These are phyloP conservation scores for Aulostomus chinensis DNA, from an alignment of 2,797 vertebrate species.

Conservation along the genomic window DNA sequence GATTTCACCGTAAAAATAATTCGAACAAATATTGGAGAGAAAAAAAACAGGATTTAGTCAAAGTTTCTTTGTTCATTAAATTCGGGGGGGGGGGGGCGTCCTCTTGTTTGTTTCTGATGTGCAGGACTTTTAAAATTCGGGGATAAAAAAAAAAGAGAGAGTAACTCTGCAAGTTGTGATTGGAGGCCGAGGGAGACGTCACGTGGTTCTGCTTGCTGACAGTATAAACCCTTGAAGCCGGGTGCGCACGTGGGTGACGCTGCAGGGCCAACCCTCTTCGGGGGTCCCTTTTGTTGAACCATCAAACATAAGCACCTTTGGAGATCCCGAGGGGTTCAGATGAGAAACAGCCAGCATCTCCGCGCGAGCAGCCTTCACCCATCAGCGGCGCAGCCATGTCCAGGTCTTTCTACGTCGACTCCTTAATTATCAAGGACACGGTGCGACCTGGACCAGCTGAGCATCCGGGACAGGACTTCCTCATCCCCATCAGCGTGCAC, in stretches of 20 bases:
- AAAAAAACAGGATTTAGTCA: too few relatives aligned
- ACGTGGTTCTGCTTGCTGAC: slow-evolving; percentile 89
- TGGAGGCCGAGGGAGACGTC: slow-evolving; percentile 83
- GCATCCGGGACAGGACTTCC: slow-evolving; percentile 89
- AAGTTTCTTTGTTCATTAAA: too few relatives aligned
- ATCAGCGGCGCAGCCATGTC: slow-evolving; percentile 83
- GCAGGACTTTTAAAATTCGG: slow-evolving; percentile 24
- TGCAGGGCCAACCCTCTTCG: slow-evolving; percentile 93
- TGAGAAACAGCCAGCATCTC: slow-evolving; percentile 66
- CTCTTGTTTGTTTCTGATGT: neutral
- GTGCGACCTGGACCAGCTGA: slow-evolving; percentile 84
- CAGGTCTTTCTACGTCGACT: slow-evolving; percentile 99
- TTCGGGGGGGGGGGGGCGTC: too few relatives aligned
- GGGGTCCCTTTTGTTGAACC: slow-evolving; percentile 96
- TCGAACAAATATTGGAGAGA: too few relatives aligned
- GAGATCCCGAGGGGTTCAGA: slow-evolving; percentile 83
- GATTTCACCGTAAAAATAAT: too few relatives aligned
- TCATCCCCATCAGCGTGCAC: slow-evolving; percentile 93
- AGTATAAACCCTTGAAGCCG: slow-evolving; percentile 84
- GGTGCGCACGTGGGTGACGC: slow-evolving; percentile 92
- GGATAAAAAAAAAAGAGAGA: slow-evolving; percentile 54
- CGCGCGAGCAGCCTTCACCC: slow-evolving; percentile 43
- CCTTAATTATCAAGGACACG: slow-evolving; percentile 96
- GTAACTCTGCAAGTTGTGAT: slow-evolving; percentile 78
- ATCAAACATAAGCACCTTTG: slow-evolving; percentile 95